Percentiles rank a stretch among this genome's conserved stretches.
Evolutionary conservation across 2,888 invertebrate species (phyloP).

Genomic region (Priocnemis perturbator): DNA sequence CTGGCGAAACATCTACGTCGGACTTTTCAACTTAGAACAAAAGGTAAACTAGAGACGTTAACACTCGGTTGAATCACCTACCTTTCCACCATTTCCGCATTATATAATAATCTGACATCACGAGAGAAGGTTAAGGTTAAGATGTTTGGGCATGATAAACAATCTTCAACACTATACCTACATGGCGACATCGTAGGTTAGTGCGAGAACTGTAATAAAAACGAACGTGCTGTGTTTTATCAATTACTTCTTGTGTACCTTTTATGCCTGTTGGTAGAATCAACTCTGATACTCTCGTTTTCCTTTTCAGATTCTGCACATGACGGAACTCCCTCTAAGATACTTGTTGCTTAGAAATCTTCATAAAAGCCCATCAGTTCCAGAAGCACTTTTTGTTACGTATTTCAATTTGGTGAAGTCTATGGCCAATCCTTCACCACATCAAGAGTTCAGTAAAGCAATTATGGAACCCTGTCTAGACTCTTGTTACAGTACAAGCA

Average conservation of each 20-base stretch:
- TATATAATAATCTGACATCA: slow-evolving; percentile 12
- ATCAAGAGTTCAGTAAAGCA: slow-evolving; percentile 43
- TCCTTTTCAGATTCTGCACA: slow-evolving; percentile 53
- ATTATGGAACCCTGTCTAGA: slow-evolving; percentile 62
- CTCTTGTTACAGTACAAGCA: slow-evolving; percentile 45
- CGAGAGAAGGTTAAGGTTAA: slow-evolving; percentile 13
- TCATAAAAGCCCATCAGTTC: slow-evolving; percentile 42
- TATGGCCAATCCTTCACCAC: slow-evolving; percentile 40
- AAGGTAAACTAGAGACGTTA: slow-evolving; percentile 55
- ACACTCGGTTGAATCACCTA: too few relatives aligned
- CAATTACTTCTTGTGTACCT: slow-evolving; percentile 22
- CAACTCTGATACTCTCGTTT: too few relatives aligned
- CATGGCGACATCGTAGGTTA: background rate
- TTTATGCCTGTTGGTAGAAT: too few relatives aligned
- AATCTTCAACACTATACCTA: background rate
- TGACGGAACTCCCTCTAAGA: slow-evolving; percentile 51
- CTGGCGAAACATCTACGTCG: slow-evolving; percentile 60
- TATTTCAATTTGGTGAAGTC: slow-evolving; percentile 46
- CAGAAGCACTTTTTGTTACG: slow-evolving; percentile 49
- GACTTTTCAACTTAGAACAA: slow-evolving; percentile 55
- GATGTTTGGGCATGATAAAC: background rate
- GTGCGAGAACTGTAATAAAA: background rate
- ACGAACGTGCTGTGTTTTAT: slow-evolving; percentile 2
- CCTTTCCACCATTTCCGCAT: background rate
- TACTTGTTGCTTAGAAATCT: slow-evolving; percentile 53